Conservation (phyloP, 2,113 vertebrate species). For the Eretmochelys imbricata region DNA sequence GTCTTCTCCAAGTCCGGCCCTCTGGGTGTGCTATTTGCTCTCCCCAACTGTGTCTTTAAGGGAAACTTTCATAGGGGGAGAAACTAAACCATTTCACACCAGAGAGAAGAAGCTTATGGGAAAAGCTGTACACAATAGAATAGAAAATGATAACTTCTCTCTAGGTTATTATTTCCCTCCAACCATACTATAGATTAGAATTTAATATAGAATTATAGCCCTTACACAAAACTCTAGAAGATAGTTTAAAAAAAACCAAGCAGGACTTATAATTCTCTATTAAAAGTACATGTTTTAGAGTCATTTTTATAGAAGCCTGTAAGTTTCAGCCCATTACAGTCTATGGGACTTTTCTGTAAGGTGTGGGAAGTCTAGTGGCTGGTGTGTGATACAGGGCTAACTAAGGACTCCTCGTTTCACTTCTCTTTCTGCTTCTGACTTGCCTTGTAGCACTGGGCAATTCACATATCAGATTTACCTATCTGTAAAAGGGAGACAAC, state of each 20-base stretch:
- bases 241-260: neutral
- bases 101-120: neutral
- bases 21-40: conserved; percentile 40
- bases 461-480: neutral
- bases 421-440: neutral
- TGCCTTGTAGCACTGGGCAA: neutral
- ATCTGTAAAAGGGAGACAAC: neutral
- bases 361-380: neutral
- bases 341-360: conserved; percentile 17
- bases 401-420: neutral
- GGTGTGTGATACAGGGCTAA: neutral
- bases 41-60: neutral
- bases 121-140: neutral
- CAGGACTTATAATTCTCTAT: neutral
- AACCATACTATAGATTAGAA: neutral
- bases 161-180: neutral
- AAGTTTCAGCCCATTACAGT: neutral
- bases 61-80: neutral
- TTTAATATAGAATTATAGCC: neutral
- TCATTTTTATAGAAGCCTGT: neutral
- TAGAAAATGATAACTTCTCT: neutral
- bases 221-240: neutral
- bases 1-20: conserved; percentile 11
- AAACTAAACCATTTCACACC: neutral
- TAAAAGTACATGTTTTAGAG: neutral